phyloP scores from a whole-genome alignment of 37 sponge, comb jelly and placozoan genomes.

The Aplysina aerophoba region DNA sequence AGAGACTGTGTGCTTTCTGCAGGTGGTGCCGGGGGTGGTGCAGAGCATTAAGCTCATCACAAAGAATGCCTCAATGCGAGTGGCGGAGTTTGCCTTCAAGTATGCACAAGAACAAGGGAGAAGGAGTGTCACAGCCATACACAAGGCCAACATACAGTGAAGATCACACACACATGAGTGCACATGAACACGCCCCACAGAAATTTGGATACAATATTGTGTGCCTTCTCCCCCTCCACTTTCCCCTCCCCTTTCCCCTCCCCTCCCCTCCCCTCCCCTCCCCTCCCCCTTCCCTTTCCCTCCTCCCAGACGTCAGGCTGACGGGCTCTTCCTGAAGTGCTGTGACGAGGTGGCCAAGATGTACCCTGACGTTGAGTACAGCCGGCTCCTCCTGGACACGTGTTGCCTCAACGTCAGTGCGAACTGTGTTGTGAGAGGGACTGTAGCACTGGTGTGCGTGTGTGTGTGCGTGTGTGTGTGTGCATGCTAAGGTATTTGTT shows the following conservation, averaged over 20 bases:
- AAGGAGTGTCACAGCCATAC: conserved; percentile 89
- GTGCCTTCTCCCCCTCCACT: no score
- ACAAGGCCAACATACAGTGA: conserved; percentile 98
- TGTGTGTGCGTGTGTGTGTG: conserved; percentile 14
- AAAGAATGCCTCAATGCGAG: conserved; percentile 82
- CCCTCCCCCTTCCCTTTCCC: background rate
- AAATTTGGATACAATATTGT: no score
- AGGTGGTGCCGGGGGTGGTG: conserved; percentile 98
- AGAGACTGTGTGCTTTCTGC: background rate
- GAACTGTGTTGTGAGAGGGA: background rate
- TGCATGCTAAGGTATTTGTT: background rate
- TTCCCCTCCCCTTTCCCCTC: no score
- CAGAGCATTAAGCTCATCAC: conserved; percentile 99
- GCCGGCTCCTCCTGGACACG: conserved; percentile 88
- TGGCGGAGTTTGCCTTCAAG: conserved; percentile 98
- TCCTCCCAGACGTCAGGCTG: conserved; percentile 60
- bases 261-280: background rate
- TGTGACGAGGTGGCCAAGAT: conserved; percentile 82
- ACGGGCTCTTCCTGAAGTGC: conserved; percentile 95
- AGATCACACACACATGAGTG: background rate
- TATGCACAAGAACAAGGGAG: conserved; percentile 83
- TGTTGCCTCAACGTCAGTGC: conserved; percentile 72
- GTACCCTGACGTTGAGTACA: conserved; percentile 86
- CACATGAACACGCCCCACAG: no score
- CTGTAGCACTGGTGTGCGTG: background rate